Percentiles rank a stretch among this genome's conserved stretches.
These are phyloP conservation scores for Boloria selene DNA, from an alignment of 2,888 invertebrate genomes.

Conservation along the genomic window DNA sequence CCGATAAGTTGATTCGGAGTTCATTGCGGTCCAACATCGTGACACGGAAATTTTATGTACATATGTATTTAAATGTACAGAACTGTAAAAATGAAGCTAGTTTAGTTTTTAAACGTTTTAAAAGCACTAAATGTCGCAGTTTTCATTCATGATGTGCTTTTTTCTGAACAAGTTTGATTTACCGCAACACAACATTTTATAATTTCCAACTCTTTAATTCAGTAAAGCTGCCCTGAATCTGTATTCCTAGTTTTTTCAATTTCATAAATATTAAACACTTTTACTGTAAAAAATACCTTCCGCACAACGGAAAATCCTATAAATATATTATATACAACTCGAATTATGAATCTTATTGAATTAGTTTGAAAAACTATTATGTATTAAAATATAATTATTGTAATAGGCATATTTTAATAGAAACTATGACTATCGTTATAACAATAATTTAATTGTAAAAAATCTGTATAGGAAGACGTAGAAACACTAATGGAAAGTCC, in stretches of 20 bases:
- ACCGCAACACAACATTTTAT: neutral
- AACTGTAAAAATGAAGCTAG: no score
- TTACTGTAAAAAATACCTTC: neutral
- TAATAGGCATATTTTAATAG: neutral
- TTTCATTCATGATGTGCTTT: neutral
- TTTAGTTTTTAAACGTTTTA: neutral
- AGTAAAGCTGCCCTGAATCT: neutral
- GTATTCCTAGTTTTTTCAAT: neutral
- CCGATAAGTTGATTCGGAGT: no score
- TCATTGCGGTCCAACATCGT: no score
- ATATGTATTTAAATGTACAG: no score
- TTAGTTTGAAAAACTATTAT: no score
- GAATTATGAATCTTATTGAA: no score
- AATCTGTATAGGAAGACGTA: constrained; percentile 6
- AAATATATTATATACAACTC: neutral
- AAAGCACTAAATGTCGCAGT: neutral
- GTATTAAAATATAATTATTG: neutral
- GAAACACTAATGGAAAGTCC: constrained; percentile 12
- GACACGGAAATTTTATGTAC: no score
- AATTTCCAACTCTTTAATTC: neutral
- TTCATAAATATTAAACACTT: constrained; percentile 1
- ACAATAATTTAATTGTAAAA: constrained; percentile 7
- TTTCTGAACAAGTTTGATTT: neutral
- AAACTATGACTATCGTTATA: no score
- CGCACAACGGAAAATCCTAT: neutral